These are phyloP conservation scores for Ceryle rudis DNA, from an alignment of 2,797 vertebrate species.

Conservation along the genomic window DNA sequence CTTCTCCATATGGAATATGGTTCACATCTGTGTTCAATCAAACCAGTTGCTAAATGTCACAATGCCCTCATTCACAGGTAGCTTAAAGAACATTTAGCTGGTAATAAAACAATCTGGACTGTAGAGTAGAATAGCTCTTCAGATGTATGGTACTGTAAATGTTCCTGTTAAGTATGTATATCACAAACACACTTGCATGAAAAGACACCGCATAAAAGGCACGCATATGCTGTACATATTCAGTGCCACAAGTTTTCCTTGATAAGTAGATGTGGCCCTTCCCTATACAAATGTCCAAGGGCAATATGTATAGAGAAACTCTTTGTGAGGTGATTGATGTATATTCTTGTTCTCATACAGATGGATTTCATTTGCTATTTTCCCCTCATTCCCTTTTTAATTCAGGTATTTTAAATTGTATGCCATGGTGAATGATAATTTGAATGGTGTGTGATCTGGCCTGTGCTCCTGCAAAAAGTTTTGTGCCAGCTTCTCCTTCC, in stretches of 20 bases:
- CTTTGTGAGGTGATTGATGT: constrained; percentile 58
- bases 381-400: constrained; percentile 8
- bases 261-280: constrained; percentile 37
- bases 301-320: constrained; percentile 48
- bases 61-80: constrained; percentile 83
- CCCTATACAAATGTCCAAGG: neutral
- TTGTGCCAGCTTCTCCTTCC: neutral
- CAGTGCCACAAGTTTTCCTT: neutral
- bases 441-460: neutral
- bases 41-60: constrained; percentile 78
- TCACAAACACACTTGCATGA: constrained; percentile 31
- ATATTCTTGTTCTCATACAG: constrained; percentile 24
- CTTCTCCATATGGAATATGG: constrained; percentile 69
- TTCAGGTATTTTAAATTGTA: constrained; percentile 13
- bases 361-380: constrained; percentile 62
- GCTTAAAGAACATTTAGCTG: constrained; percentile 76
- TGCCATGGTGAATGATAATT: neutral
- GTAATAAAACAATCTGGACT: constrained; percentile 79
- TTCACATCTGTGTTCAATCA: constrained; percentile 81
- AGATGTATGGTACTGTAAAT: constrained; percentile 50
- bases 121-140: constrained; percentile 51
- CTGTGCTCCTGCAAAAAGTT: neutral
- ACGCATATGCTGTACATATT: neutral
- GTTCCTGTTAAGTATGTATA: constrained; percentile 24
- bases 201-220: neutral